These are phyloP conservation scores for Phaethornis superciliosus DNA, from an alignment of 2,113 vertebrate genomes.

Conservation along the genomic window DNA sequence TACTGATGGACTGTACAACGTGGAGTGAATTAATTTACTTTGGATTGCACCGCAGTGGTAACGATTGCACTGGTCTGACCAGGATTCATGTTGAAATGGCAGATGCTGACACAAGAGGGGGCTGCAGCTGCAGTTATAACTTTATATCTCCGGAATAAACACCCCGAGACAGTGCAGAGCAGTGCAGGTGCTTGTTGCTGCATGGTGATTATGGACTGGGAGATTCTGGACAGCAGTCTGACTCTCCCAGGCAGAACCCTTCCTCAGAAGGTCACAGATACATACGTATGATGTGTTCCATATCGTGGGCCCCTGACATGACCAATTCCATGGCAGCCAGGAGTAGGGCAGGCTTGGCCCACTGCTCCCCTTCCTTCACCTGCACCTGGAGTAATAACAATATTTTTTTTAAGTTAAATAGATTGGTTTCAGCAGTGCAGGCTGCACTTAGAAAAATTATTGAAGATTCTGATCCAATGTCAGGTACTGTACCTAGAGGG, in stretches of 20 bases:
- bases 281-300: slow-evolving; percentile 89
- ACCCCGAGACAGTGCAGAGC: background rate
- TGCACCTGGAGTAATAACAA: slow-evolving; percentile 21
- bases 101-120: slow-evolving; percentile 60
- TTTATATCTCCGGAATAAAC: background rate
- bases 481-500: slow-evolving; percentile 76
- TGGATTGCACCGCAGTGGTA: background rate
- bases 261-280: background rate
- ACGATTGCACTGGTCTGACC: background rate
- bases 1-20: background rate
- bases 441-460: background rate
- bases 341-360: slow-evolving; percentile 87
- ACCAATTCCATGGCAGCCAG: slow-evolving; percentile 87
- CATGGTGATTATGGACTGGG: too few relatives aligned
- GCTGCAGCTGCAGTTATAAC: slow-evolving; percentile 15
- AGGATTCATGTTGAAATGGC: background rate
- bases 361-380: slow-evolving; percentile 67
- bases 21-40: background rate
- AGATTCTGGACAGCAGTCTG: background rate
- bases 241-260: background rate
- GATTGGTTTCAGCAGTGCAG: background rate
- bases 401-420: background rate
- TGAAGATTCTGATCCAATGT: accelerated
- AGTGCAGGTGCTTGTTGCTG: background rate
- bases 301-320: slow-evolving; percentile 88